These are phyloP conservation scores for Anguilla pacifica DNA, from an alignment of 2,797 vertebrate species.

Conservation along the genomic window DNA sequence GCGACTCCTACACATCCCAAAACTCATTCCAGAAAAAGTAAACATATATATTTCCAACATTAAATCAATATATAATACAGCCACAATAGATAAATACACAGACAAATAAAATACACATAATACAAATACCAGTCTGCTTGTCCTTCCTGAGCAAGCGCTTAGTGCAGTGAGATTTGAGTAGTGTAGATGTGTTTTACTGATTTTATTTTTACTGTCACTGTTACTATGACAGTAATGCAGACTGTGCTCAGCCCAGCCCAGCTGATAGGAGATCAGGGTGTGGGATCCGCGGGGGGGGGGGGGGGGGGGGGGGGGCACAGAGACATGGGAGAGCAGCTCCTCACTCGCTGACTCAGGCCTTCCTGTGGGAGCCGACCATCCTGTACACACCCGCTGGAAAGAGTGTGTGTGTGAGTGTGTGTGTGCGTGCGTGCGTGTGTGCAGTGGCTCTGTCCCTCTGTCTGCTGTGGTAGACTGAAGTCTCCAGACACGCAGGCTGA, in stretches of 20 bases:
- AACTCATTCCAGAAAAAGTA: not conserved
- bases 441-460: not conserved
- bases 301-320: conserved; percentile 63
- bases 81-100: conserved; percentile 49
- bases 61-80: conserved; percentile 18
- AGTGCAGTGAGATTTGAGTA: not conserved
- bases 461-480: not conserved
- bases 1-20: conserved; percentile 17
- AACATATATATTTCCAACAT: conserved; percentile 8
- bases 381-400: conserved; percentile 57
- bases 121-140: conserved; percentile 54
- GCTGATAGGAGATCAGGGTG: conserved; percentile 57
- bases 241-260: conserved; percentile 67
- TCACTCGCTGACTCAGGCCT: conserved; percentile 67
- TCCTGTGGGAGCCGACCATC: conserved; percentile 74
- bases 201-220: not conserved
- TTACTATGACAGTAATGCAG: not conserved
- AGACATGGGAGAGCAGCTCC: conserved; percentile 52
- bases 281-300: conserved; percentile 44
- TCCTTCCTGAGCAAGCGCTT: conserved; percentile 25
- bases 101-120: conserved; percentile 37
- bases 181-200: not conserved
- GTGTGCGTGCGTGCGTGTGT: conserved; percentile 20
- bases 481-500: not conserved
- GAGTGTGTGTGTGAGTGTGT: conserved; percentile 38